These are phyloP conservation scores for Orius insidiosus DNA, from an alignment of 1,140 invertebrate species.

Conservation along the genomic window DNA sequence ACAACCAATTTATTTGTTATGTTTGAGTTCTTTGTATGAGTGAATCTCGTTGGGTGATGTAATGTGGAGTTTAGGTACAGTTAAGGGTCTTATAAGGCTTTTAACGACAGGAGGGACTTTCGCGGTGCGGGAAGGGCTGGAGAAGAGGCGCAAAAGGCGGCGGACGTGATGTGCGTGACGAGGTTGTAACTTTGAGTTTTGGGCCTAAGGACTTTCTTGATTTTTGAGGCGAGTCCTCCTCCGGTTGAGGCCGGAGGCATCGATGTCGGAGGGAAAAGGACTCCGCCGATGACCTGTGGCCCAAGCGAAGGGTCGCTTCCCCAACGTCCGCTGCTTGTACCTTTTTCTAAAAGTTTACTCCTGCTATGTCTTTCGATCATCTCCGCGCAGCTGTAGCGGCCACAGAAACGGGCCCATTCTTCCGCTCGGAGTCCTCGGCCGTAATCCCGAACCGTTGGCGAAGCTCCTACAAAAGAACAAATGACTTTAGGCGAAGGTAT, in stretches of 20 bases:
- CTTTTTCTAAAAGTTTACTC: slow-evolving; percentile 34
- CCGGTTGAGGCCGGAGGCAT: slow-evolving; percentile 10
- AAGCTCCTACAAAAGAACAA: slow-evolving; percentile 38
- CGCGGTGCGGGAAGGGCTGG: slow-evolving; percentile 34
- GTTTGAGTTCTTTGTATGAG: slow-evolving; percentile 6
- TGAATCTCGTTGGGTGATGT: slow-evolving; percentile 14
- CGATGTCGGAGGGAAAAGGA: slow-evolving; percentile 8
- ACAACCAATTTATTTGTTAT: slow-evolving; percentile 12
- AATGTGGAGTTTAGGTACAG: slow-evolving; percentile 37
- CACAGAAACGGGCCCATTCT: slow-evolving; percentile 64
- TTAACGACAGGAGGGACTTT: slow-evolving; percentile 33
- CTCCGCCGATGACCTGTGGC: slow-evolving; percentile 5
- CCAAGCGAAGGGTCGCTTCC: slow-evolving; percentile 31
- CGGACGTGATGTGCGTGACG: slow-evolving; percentile 39
- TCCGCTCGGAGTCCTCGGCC: slow-evolving; percentile 50
- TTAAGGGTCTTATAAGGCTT: slow-evolving; percentile 36
- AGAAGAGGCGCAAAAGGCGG: slow-evolving; percentile 40
- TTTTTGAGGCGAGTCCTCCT: slow-evolving; percentile 2
- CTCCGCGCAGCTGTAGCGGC: slow-evolving; percentile 53
- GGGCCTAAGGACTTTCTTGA: slow-evolving; percentile 7
- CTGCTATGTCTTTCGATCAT: slow-evolving; percentile 52
- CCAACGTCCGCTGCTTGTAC: slow-evolving; percentile 36
- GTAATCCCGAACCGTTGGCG: slow-evolving; percentile 49
- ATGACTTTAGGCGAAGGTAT: neutral
- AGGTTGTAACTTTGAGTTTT: slow-evolving; percentile 24